phyloP scores from a whole-genome alignment of 2,797 vertebrate species.

The Enteromius thamalakanensis region DNA sequence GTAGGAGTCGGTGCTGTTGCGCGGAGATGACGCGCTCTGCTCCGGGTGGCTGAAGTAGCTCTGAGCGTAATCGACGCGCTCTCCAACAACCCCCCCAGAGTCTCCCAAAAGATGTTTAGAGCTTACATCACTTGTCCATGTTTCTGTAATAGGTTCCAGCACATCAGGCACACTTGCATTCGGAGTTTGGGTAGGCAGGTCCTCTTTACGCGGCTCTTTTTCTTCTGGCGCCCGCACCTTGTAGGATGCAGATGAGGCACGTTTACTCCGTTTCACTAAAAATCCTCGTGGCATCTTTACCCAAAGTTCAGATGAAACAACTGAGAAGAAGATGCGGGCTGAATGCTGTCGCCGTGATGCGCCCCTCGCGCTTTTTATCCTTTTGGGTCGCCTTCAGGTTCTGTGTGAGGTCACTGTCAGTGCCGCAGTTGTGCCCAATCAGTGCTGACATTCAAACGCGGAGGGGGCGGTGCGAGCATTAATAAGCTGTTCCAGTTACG shows the following conservation, averaged over 20 bases:
- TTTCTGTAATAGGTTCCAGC: slow-evolving; percentile 58
- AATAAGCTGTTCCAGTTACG: slow-evolving; percentile 52
- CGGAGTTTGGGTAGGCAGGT: slow-evolving; percentile 32
- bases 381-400: slow-evolving; percentile 54
- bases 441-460: slow-evolving; percentile 42
- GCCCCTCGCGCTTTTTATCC: slow-evolving; percentile 62
- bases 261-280: slow-evolving; percentile 89
- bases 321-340: slow-evolving; percentile 41
- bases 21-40: slow-evolving; percentile 50
- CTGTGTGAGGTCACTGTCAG: slow-evolving; percentile 57
- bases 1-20: slow-evolving; percentile 60
- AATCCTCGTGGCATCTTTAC: slow-evolving; percentile 90
- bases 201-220: slow-evolving; percentile 28
- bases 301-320: slow-evolving; percentile 32
- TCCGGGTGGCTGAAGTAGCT: slow-evolving; percentile 55
- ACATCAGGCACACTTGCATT: slow-evolving; percentile 39
- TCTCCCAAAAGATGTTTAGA: slow-evolving; percentile 69
- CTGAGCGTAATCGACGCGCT: slow-evolving; percentile 61
- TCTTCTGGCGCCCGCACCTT: slow-evolving; percentile 70
- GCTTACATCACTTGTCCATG: slow-evolving; percentile 66
- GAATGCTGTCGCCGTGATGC: slow-evolving; percentile 45
- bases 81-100: slow-evolving; percentile 53
- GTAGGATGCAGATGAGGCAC: slow-evolving; percentile 79
- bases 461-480: slow-evolving; percentile 56
- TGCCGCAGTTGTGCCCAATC: slow-evolving; percentile 61